Conservation (phyloP, 2,888 invertebrate genomes). For the Notodonta dromedarius region DNA sequence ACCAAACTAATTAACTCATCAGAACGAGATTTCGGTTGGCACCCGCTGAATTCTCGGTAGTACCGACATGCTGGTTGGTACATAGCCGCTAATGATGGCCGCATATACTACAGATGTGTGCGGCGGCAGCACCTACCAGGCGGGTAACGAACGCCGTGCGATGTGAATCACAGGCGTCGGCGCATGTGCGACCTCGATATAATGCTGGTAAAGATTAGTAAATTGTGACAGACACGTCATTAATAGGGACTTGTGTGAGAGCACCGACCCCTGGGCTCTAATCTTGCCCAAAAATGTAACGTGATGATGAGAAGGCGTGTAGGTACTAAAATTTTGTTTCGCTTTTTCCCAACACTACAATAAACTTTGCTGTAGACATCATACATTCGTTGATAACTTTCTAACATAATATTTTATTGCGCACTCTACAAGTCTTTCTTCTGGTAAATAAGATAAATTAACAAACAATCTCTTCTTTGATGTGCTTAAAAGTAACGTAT, state of each 20-base stretch:
- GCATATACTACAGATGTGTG: conserved; percentile 37
- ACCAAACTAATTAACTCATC: conserved; percentile 4
- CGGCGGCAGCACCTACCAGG: conserved; percentile 38
- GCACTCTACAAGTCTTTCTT: too few species aligned
- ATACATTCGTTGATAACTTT: too few species aligned
- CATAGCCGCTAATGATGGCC: background rate
- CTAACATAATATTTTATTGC: too few species aligned
- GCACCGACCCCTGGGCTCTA: background rate
- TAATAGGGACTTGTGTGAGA: background rate
- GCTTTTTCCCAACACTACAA: too few species aligned
- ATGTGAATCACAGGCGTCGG: conserved; percentile 72
- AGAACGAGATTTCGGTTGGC: background rate
- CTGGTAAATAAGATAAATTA: too few species aligned
- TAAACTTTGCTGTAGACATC: too few species aligned
- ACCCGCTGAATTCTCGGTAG: background rate
- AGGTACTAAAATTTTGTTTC: too few species aligned
- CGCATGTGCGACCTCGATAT: conserved; percentile 77
- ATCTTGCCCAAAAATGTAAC: background rate
- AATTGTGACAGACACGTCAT: conserved; percentile 13
- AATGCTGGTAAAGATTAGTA: conserved; percentile 19
- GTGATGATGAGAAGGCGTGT: too few species aligned
- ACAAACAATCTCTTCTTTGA: too few species aligned
- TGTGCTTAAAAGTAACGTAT: too few species aligned
- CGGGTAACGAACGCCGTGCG: conserved; percentile 53
- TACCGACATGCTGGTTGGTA: background rate